Percentiles rank a stretch among this genome's conserved stretches.
Conservation (phyloP, 1,140 invertebrate genomes). For the Eueides isabella region DNA sequence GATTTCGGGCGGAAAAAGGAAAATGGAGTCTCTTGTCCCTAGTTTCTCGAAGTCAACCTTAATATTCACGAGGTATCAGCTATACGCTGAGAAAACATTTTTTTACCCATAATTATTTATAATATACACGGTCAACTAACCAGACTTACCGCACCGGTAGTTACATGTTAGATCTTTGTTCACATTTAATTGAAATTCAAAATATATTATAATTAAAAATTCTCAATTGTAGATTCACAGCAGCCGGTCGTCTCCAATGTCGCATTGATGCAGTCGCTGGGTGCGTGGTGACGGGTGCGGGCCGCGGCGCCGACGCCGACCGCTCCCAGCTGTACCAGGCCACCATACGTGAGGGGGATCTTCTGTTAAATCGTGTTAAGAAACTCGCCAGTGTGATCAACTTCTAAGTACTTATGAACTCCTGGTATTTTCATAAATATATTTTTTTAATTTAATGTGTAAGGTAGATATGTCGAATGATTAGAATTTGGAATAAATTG, state of each 20-base stretch:
- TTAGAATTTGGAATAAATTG: too few species aligned
- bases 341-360: conserved; percentile 98
- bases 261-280: conserved; percentile 98
- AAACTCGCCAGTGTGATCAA: conserved; percentile 99
- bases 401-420: conserved; percentile 85
- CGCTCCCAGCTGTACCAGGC: conserved; percentile 92
- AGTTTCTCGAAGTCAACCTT: too few species aligned
- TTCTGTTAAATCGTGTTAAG: conserved; percentile 98
- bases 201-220: background rate
- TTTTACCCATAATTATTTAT: too few species aligned
- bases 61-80: too few species aligned
- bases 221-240: conserved; percentile 91
- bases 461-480: background rate
- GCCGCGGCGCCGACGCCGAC: conserved; percentile 89
- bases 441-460: background rate
- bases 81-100: too few species aligned
- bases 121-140: too few species aligned
- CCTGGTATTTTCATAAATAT: conserved; percentile 7
- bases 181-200: too few species aligned
- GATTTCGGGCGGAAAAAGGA: too few species aligned
- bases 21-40: too few species aligned
- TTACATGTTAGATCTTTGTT: too few species aligned
- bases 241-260: conserved; percentile 96
- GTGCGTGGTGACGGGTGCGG: conserved; percentile 98
- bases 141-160: too few species aligned